Base-by-base conservation (phyloP, 2,888 invertebrate species). In the Ennomos fuscantarius region DNA sequence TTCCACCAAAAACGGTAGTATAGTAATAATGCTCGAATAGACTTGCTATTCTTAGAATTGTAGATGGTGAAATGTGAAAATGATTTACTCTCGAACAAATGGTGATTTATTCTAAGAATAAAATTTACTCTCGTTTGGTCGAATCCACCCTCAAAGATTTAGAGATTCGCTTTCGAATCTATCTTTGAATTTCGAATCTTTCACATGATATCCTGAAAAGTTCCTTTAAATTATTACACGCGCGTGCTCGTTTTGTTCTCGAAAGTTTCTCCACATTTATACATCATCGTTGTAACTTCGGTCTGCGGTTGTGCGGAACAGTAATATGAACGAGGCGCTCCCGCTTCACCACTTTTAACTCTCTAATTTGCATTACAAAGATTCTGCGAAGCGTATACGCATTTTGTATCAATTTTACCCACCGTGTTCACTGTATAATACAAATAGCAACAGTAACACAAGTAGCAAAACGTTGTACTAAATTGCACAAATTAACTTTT, bases 291-390 rank as follows among this genome's bases (percentile, higher is more conserved):
- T 39, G 55, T 50, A 55, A 63, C 53, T 60, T 60, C 49, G 47
- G 55, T 50, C 53, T 55, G 57, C 54, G 60, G 54, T 52, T 54
- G 33, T 55, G 40, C 48, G 51, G 55, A 61, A 61, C 61, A 53
- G 33, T 48, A 40, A 51, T 59, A 64, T 55, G 58, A 53, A 50
- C 24, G 55, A 46, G 50, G 48, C 36, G 52, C 57, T 57, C 60
- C 50, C 61, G 65, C 65, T 60, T 59, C 59, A 41, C 63, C 57
- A 65, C 65, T 63, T 61, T 63, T 63, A 55, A 61, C 65, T 61
- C 57, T 49, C 61, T 60, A 61, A 66, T 63, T 66, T 66, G 63
- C 62, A 66, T 66, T 51, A 58, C 63, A 60, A 63, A 55, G 66
- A 63, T 61, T 57, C 53, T 48, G 55, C 62, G 55, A 54, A 60